Evolutionary conservation across 1,140 invertebrate species (phyloP).

Genomic region (Meloidogyne exigua): DNA sequence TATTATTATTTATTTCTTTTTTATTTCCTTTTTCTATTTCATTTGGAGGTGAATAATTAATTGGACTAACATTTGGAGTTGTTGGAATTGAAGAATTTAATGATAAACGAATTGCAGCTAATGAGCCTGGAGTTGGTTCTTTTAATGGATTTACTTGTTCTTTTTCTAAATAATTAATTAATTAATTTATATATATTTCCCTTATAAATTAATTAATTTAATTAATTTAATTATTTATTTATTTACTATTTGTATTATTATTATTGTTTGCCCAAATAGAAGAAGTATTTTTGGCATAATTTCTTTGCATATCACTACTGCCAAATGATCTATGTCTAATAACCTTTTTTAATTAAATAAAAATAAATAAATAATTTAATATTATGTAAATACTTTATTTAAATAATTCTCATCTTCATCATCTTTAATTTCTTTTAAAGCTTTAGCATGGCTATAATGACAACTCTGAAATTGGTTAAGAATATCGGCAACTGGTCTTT

Average conservation of each 20-base stretch:
- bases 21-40: not conserved
- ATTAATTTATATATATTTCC: too few species aligned
- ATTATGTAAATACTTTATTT: not conserved
- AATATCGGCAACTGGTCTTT: constrained; percentile 23
- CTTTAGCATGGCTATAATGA: constrained; percentile 15
- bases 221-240: too few species aligned
- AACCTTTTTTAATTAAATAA: too few species aligned
- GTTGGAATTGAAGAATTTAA: constrained; percentile 7
- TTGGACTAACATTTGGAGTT: constrained; percentile 13
- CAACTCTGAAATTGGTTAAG: constrained; percentile 19
- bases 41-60: not conserved
- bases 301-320: not conserved
- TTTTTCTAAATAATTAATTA: too few species aligned
- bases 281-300: not conserved
- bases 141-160: not conserved
- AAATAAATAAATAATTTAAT: not conserved
- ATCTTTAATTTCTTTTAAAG: not conserved
- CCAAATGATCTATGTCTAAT: not conserved
- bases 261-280: constrained; percentile 17
- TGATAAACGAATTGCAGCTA: constrained; percentile 24
- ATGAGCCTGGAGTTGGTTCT: constrained; percentile 13
- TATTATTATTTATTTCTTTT: constrained; percentile 1
- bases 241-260: not conserved
- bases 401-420: not conserved
- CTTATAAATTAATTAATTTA: too few species aligned